These are phyloP conservation scores for Megaceryle maxima DNA, from an alignment of 2,113 vertebrate species.

Conservation along the genomic window DNA sequence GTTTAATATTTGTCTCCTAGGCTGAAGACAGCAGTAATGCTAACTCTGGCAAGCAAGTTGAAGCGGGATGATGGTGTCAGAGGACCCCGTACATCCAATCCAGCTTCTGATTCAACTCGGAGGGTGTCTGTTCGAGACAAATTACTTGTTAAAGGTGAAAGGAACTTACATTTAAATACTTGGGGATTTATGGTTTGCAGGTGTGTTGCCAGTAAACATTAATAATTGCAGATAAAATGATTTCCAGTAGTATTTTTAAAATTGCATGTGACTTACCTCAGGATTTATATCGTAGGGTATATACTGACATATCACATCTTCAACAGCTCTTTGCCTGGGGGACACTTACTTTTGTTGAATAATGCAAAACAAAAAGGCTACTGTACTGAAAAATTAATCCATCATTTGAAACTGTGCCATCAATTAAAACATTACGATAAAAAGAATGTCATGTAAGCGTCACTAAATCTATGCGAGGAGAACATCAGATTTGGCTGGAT, in stretches of 20 bases:
- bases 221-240: accelerated
- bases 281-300: not conserved
- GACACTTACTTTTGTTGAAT: not conserved
- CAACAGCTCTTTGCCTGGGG: not conserved
- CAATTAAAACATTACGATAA: not conserved
- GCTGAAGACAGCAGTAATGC: conserved; percentile 81
- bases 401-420: not conserved
- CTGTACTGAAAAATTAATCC: not conserved
- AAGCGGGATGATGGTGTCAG: conserved; percentile 92
- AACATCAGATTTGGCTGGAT: not conserved
- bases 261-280: not conserved
- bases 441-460: not conserved
- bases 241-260: not conserved
- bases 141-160: conserved; percentile 94
- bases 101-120: conserved; percentile 84
- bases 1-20: conserved; percentile 53
- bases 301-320: not conserved
- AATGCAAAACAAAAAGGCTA: not conserved
- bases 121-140: conserved; percentile 94
- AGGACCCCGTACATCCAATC: conserved; percentile 78
- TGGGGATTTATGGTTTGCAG: accelerated
- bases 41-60: conserved; percentile 94
- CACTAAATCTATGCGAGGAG: not conserved
- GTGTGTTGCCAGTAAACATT: not conserved
- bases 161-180: not conserved